Evolutionary conservation across 2,888 invertebrate species (phyloP).

Genomic region (Dexiosoma caninum): DNA sequence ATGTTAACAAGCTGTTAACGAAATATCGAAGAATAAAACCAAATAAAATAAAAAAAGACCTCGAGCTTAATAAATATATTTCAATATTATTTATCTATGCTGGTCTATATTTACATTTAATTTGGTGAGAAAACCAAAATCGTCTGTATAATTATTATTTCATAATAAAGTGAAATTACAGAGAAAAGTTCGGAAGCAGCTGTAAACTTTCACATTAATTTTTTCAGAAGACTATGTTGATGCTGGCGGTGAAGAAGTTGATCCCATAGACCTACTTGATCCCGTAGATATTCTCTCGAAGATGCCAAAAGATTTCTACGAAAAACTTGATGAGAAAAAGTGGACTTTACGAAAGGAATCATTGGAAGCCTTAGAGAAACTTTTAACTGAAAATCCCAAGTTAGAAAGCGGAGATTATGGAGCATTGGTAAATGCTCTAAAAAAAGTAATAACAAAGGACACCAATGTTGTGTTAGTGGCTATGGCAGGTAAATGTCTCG

Average conservation of each 20-base stretch:
- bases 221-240: conserved; percentile 79
- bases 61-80: no score
- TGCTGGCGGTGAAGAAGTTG: conserved; percentile 81
- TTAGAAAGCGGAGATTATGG: conserved; percentile 95
- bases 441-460: conserved; percentile 95
- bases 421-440: conserved; percentile 90
- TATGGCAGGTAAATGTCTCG: conserved; percentile 89
- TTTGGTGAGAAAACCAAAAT: no score
- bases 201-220: neutral
- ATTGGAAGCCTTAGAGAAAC: conserved; percentile 87
- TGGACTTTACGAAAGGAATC: conserved; percentile 98
- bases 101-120: no score
- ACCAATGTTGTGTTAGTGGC: conserved; percentile 96
- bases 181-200: neutral
- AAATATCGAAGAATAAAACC: no score
- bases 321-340: conserved; percentile 95
- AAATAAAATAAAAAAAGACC: no score
- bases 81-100: no score
- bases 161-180: neutral
- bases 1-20: no score
- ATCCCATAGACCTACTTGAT: conserved; percentile 93
- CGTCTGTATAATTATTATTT: no score
- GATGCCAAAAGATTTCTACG: conserved; percentile 96
- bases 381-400: conserved; percentile 87
- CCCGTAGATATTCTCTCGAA: conserved; percentile 96